Base-by-base conservation (phyloP, 2,797 vertebrate genomes). In the Pseudomugil tenellus region DNA sequence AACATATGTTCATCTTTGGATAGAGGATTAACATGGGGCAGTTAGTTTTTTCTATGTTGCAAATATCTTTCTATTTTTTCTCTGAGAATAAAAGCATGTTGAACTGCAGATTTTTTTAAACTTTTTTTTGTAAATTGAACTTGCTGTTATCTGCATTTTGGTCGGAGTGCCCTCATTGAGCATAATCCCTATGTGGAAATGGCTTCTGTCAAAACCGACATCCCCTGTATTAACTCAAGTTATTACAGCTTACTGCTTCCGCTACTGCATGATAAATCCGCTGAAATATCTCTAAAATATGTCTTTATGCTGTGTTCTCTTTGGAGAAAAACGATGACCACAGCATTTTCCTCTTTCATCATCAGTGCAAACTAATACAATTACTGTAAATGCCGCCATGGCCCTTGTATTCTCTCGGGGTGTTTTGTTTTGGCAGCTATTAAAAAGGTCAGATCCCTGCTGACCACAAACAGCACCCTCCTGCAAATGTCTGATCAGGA, bases 101-200 rank as follows among this genome's bases (percentile, higher is more conserved):
- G 17, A 17, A 43, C 41, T 43, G 19, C 17, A 43, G 19, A 43
- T 41, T 41, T 41, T 6, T 3, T 41, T n/a, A n/a, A n/a, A 34
- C 6, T 10, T 5, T 55, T 77, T 68, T 17, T 21, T 41, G 16
- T 54, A 63, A 4, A n/a, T 41, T 54, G 32, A 62, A 5, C 41
- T 39, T 52, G 19, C 35, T 28, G 11, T 67, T 58, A 48, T 67
- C 0, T 76, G 63, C 52, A 66, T 43, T 43, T 17, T 19, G 39
- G 16, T 41, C 41, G n/a, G 58, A 34, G 74, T 32, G 26, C 35
- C 14, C 67, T 1, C 12, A 54, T 35, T 72, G 72, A 74, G 26
- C 51, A 67, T 79, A 74, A 84, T 84, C 68, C 69, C 66, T 74
- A 59, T 48, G 13, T 21, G 23, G 72, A 70, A 80, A 72, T 83